Percentiles rank a stretch among this genome's conserved stretches.
Evolutionary conservation across 2,797 vertebrate genomes (phyloP).

Genomic region (Melanotaenia boesemani): DNA sequence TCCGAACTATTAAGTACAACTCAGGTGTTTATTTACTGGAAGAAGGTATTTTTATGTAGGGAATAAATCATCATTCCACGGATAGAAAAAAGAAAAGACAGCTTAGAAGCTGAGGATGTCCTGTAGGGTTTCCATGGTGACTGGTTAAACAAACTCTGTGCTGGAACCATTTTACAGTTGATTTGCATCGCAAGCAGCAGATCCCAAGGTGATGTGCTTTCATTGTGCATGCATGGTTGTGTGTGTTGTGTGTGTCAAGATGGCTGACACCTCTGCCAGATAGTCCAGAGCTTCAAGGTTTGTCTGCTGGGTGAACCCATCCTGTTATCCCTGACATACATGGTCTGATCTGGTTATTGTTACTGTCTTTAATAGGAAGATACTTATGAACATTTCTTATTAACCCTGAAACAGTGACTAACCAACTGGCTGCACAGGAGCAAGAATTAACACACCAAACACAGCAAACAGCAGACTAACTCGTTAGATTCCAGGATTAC

Average conservation of each 20-base stretch:
- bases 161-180: conserved; percentile 17
- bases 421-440: too few relatives aligned
- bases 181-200: conserved; percentile 41
- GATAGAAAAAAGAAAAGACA: background rate
- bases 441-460: background rate
- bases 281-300: conserved; percentile 28
- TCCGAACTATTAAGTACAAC: conserved; percentile 6
- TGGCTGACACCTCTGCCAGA: conserved; percentile 38
- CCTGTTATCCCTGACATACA: conserved; percentile 26
- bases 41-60: background rate
- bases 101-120: background rate
- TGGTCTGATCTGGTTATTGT: conserved; percentile 24
- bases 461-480: background rate
- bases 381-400: too few relatives aligned
- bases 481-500: background rate
- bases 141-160: conserved; percentile 32
- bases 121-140: conserved; percentile 62
- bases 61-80: background rate
- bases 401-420: too few relatives aligned
- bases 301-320: conserved; percentile 16
- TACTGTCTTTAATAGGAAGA: conserved; percentile 3
- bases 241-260: background rate
- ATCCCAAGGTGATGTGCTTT: conserved; percentile 6
- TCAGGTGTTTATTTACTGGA: conserved; percentile 10
- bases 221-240: background rate